These are phyloP conservation scores for Macropis europaea DNA, from an alignment of 2,888 invertebrate genomes.

Conservation along the genomic window DNA sequence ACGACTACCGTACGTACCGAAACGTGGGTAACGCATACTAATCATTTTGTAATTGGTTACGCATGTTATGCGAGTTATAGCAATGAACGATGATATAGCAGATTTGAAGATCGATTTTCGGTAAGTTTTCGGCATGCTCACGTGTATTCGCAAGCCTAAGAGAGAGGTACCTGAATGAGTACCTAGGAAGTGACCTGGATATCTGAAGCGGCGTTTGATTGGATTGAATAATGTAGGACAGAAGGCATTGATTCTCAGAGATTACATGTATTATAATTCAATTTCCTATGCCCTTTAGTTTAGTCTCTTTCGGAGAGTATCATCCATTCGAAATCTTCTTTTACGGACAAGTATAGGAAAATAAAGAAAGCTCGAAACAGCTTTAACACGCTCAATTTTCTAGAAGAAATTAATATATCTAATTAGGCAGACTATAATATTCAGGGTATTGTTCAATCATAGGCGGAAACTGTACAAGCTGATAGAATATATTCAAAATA, in stretches of 20 bases:
- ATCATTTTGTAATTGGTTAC: constrained; percentile 3
- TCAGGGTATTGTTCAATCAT: no score
- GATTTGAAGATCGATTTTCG: constrained; percentile 40
- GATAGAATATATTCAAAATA: no score
- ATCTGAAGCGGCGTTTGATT: constrained; percentile 68
- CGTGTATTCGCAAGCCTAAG: neutral
- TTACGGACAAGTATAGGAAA: no score
- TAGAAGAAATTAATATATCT: no score
- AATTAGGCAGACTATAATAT: no score
- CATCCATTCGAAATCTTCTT: neutral
- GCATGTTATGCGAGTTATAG: constrained; percentile 11
- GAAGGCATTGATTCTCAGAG: constrained; percentile 71
- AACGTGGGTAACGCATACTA: neutral
- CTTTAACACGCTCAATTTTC: no score
- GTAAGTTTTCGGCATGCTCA: constrained; percentile 16
- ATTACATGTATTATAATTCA: constrained; percentile 58
- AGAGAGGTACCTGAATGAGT: constrained; percentile 7
- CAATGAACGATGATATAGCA: constrained; percentile 25
- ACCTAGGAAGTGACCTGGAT: constrained; percentile 61
- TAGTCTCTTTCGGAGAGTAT: neutral
- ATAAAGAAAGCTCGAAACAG: no score
- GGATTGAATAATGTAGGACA: constrained; percentile 71
- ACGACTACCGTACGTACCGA: neutral
- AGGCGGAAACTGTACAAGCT: no score
- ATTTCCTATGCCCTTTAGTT: constrained; percentile 46